Evolutionary conservation across 2,113 vertebrate genomes (phyloP).

Genomic region (Theropithecus gelada): DNA sequence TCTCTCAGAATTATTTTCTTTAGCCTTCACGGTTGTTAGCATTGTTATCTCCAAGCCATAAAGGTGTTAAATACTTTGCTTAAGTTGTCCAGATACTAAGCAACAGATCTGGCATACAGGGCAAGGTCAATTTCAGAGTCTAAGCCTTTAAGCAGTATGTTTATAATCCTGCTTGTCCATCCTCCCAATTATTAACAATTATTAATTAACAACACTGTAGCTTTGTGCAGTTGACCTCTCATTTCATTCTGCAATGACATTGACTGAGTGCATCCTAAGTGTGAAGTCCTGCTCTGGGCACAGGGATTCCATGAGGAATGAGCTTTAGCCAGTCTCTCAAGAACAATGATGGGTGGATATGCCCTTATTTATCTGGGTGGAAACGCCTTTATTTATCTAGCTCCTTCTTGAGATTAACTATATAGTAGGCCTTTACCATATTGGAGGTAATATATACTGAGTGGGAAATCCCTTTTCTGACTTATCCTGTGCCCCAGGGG

Average conservation of each 20-base stretch:
- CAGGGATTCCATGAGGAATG: too few species aligned
- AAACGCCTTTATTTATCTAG: neutral
- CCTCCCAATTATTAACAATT: neutral
- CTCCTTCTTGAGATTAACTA: neutral
- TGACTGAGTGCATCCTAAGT: fast-evolving
- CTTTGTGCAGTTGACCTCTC: too few species aligned
- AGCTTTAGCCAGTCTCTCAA: neutral
- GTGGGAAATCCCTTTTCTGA: neutral
- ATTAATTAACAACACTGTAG: too few species aligned
- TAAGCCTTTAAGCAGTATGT: fast-evolving
- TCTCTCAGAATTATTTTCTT: neutral
- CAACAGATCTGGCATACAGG: neutral
- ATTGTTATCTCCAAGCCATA: neutral
- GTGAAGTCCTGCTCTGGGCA: neutral
- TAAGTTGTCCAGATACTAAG: neutral
- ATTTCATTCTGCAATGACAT: neutral
- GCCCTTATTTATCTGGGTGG: neutral
- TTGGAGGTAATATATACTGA: neutral
- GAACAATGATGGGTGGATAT: neutral
- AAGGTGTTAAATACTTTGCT: too few species aligned
- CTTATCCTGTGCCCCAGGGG: too few species aligned
- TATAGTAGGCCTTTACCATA: too few species aligned
- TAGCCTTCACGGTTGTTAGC: fast-evolving
- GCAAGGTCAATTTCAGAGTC: neutral
- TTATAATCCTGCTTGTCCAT: neutral